Base-by-base conservation (phyloP, 2,113 vertebrate species). In the Psammodynastes pulverulentus region DNA sequence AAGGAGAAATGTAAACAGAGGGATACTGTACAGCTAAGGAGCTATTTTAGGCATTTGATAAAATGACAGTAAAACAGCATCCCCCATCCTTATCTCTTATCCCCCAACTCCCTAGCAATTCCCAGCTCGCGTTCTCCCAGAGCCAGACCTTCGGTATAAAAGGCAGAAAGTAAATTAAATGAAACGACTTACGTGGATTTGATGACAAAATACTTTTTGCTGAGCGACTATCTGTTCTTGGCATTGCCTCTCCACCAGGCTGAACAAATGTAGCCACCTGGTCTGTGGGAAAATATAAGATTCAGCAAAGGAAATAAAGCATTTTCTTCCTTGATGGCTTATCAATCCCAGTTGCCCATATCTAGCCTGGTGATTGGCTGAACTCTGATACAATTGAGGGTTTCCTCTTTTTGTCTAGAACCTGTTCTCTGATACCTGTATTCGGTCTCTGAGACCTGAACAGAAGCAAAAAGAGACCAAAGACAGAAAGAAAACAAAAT, bases 141-240 rank as follows among this genome's bases (percentile, higher is more conserved):
- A 10, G 39, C 5, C 54, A 43, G 19, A 12, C n/a, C n/a, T 56
- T 0, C 2, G 90, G 89, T 39, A 94, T 9, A 58, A 56, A 54
- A 26, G 43, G 67, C 67, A 79, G 2, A 19, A 6, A 54, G 21
- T 34, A 19, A 54, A 48, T 9, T 0, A 48, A 85, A 51, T 5
- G 1, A 58, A 89, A 84, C 45, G 29, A 96, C 97, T 97, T 94
- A 97, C 99, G 96, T 99, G 98, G 95, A 99, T 98, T 95, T 99
- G 99, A 96, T 97, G 98, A 97, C 98, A 98, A 96, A 99, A 99
- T 91, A 99, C 98, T 67, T 98, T 98, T 95, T 99, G 99, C 96
- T 99, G 99, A 92, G 98, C 98, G 12, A 97, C 96, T 90, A 99
- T 99, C 95, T 99, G 99, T 26, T 99, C 98, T 93, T 99, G 98